Evolutionary conservation across 2,113 vertebrate species (phyloP).

Genomic region (Callithrix jacchus): DNA sequence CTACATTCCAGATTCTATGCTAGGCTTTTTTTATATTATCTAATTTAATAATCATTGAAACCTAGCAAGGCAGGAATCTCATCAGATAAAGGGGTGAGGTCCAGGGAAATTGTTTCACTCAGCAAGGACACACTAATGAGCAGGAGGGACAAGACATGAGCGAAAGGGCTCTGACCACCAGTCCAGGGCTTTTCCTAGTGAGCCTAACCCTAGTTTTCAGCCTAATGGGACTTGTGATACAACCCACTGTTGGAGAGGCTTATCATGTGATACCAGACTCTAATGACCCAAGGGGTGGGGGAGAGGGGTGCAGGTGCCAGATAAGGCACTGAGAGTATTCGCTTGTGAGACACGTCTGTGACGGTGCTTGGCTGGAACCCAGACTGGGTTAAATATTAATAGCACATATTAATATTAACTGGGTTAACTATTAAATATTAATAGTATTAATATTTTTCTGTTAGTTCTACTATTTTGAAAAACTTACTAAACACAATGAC

Average conservation of each 20-base stretch:
- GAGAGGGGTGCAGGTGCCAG: not conserved
- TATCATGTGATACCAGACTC: not conserved
- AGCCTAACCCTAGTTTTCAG: not conserved
- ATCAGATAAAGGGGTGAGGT: not conserved
- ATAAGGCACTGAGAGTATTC: not conserved
- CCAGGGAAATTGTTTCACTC: not conserved
- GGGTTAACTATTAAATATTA: too few relatives aligned
- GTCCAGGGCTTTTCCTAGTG: not conserved
- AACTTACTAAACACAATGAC: not conserved
- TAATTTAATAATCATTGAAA: not conserved
- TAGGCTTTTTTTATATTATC: not conserved
- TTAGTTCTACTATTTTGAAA: not conserved
- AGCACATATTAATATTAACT: too few relatives aligned
- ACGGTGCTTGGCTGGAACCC: not conserved
- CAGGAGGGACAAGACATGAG: not conserved
- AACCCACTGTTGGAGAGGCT: not conserved
- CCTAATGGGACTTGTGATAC: not conserved
- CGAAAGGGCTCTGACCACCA: fast-evolving
- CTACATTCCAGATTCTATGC: not conserved
- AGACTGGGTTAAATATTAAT: not conserved
- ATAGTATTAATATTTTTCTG: not conserved
- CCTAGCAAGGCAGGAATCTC: not conserved
- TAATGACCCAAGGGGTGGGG: not conserved
- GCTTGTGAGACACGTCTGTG: not conserved
- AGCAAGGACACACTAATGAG: not conserved